Conservation (phyloP, 2,113 vertebrate genomes). For the Manacus vitellinus region DNA sequence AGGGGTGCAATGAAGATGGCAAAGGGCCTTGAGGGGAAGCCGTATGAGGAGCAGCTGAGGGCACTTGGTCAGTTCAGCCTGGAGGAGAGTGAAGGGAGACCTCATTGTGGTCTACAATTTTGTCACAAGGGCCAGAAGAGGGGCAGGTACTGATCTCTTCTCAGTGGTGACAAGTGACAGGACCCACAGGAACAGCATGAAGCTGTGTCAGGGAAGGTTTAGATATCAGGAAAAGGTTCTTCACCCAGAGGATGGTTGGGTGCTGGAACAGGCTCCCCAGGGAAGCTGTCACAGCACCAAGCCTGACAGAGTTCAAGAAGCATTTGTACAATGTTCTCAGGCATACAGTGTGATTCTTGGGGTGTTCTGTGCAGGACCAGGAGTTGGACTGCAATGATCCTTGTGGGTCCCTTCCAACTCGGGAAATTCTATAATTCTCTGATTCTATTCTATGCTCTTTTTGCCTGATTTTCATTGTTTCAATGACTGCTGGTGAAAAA, state of each 20-base stretch:
- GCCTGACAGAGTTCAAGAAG: not conserved
- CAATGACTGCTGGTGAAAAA: not conserved
- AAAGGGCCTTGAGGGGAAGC: not conserved
- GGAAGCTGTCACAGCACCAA: not conserved
- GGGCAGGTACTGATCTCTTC: not conserved
- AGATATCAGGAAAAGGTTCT: not conserved
- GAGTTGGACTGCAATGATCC: not conserved
- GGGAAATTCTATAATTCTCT: not conserved
- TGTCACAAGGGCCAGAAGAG: not conserved
- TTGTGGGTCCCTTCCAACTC: not conserved
- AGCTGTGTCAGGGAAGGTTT: not conserved
- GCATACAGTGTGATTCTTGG: not conserved
- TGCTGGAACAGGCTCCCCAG: not conserved
- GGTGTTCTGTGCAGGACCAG: not conserved
- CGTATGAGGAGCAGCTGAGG: accelerated
- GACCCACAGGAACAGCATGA: not conserved
- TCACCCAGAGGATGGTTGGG: not conserved
- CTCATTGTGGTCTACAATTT: not conserved
- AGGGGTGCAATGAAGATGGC: accelerated
- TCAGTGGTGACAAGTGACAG: not conserved
- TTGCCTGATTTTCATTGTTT: not conserved
- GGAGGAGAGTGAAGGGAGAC: not conserved
- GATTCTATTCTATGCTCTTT: accelerated
- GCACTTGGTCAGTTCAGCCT: not conserved
- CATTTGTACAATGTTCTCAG: not conserved